Conservation (phyloP, 2,113 vertebrate genomes). For the Ranitomeya imitator region DNA sequence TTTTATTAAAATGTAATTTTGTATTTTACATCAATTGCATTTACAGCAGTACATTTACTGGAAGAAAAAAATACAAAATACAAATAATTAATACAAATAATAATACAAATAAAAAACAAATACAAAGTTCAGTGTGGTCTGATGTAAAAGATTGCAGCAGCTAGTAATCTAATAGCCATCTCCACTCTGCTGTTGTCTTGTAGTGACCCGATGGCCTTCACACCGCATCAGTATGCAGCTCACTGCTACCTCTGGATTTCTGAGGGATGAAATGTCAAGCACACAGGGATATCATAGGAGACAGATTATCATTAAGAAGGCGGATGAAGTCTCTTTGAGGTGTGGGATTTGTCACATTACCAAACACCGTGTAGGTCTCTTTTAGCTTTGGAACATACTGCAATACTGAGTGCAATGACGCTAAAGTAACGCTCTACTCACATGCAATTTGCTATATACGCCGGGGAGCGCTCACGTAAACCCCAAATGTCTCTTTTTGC, state of each 20-base stretch:
- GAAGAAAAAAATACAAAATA: not conserved
- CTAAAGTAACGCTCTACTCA: not conserved
- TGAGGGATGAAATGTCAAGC: slow-evolving; percentile 38
- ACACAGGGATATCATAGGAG: not conserved
- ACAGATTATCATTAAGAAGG: slow-evolving; percentile 26
- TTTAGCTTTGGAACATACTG: not conserved
- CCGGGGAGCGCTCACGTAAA: no score
- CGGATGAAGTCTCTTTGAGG: not conserved
- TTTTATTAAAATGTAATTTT: no score
- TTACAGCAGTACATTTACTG: not conserved
- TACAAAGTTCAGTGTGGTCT: not conserved
- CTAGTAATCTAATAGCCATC: not conserved
- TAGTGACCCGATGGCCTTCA: slow-evolving; percentile 1
- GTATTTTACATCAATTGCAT: not conserved
- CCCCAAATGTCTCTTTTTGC: no score
- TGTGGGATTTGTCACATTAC: not conserved
- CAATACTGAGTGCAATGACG: not conserved
- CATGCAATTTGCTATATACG: no score
- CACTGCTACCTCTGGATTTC: slow-evolving; percentile 10
- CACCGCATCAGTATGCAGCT: slow-evolving; percentile 7
- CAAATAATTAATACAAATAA: no score
- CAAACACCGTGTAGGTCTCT: not conserved
- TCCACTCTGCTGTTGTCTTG: not conserved
- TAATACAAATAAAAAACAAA: not conserved
- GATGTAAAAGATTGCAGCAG: not conserved